phyloP scores from a whole-genome alignment of 2,113 vertebrate genomes.

The Coregonus clupeaformis region DNA sequence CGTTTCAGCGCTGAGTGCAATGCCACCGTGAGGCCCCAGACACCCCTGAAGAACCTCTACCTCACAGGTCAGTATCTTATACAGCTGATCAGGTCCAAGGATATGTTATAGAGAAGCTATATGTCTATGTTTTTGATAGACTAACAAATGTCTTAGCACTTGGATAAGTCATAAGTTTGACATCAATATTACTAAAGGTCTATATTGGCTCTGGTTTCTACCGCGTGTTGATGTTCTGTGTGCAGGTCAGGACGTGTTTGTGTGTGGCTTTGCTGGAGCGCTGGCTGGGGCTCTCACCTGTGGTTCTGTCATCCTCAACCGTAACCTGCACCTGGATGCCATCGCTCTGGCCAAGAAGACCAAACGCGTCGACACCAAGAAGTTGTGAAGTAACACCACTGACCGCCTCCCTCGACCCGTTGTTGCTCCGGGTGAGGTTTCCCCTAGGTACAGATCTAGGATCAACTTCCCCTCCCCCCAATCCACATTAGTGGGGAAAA shows the following conservation, averaged over 20 bases:
- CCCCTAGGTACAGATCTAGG: too few species aligned
- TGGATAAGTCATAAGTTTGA: background rate
- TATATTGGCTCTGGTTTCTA: background rate
- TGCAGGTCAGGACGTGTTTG: conserved; percentile 84
- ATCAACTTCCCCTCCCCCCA: too few species aligned
- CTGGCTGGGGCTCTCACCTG: conserved; percentile 82
- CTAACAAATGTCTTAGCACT: background rate
- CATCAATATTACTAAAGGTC: background rate
- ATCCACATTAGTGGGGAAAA: too few species aligned
- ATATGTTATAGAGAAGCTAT: background rate
- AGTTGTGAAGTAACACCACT: conserved; percentile 55
- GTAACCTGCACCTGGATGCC: conserved; percentile 80
- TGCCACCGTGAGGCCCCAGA: conserved; percentile 71
- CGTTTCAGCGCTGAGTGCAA: conserved; percentile 70
- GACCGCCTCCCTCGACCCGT: background rate
- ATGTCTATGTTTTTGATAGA: too few species aligned
- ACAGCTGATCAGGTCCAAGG: background rate
- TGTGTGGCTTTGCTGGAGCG: conserved; percentile 81
- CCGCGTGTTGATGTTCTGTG: background rate
- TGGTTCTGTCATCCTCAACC: conserved; percentile 77
- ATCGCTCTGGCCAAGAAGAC: conserved; percentile 60
- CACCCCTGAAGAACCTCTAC: conserved; percentile 85
- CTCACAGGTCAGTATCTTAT: conserved; percentile 78
- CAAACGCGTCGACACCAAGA: conserved; percentile 49
- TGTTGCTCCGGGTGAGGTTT: too few species aligned